phyloP scores from a whole-genome alignment of 2,888 invertebrate species.

The Gibbula magus region DNA sequence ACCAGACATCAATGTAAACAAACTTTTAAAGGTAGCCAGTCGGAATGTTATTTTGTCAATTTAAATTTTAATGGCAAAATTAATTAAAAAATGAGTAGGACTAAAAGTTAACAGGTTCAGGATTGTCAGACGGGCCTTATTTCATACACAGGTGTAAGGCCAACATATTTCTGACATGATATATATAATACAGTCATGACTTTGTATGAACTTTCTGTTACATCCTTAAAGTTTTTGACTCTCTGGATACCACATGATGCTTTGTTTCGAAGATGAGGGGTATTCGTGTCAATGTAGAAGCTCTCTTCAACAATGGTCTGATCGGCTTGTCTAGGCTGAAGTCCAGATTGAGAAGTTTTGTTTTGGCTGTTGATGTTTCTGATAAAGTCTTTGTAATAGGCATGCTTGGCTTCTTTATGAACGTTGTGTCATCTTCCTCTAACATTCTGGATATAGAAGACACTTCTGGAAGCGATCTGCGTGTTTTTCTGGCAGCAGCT shows the following conservation, averaged over 20 bases:
- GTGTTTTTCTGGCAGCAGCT: neutral
- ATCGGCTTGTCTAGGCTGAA: neutral
- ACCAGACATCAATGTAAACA: no score
- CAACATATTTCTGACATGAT: no score
- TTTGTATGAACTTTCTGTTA: no score
- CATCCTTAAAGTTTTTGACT: no score
- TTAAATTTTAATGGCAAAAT: no score
- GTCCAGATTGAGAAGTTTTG: neutral
- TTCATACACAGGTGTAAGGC: no score
- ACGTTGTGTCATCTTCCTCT: neutral
- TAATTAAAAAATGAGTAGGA: no score
- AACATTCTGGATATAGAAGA: conserved; percentile 2
- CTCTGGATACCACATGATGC: neutral
- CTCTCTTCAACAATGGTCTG: neutral
- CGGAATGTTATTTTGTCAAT: no score
- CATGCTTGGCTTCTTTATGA: neutral
- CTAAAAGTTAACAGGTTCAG: no score
- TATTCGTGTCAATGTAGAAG: conserved; percentile 1
- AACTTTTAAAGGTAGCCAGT: no score
- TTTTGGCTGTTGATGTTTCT: neutral
- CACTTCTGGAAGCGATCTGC: neutral
- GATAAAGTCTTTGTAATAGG: neutral
- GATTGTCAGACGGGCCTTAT: no score
- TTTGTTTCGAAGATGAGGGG: neutral
- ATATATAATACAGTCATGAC: no score